phyloP scores from a whole-genome alignment of 2,797 vertebrate genomes.

The Megalops cyprinoides region DNA sequence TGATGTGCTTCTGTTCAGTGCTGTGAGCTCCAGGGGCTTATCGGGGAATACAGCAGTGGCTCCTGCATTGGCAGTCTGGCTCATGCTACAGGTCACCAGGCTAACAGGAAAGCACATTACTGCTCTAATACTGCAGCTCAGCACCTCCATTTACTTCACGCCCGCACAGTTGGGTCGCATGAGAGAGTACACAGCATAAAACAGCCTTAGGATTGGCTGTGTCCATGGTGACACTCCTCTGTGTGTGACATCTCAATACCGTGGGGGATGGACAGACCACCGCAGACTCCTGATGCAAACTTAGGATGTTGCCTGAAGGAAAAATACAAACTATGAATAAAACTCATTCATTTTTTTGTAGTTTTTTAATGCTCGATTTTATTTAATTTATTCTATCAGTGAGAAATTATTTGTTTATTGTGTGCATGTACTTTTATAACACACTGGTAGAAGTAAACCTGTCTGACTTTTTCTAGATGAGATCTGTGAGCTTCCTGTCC shows the following conservation, averaged over 20 bases:
- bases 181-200: not conserved
- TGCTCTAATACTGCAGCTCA: not conserved
- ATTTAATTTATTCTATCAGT: too few relatives aligned
- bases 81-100: not conserved
- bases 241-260: not conserved
- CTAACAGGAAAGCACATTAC: not conserved
- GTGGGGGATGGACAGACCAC: not conserved
- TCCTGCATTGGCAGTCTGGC: not conserved
- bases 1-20: not conserved
- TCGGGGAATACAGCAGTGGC: not conserved
- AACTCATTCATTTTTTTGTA: too few relatives aligned
- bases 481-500: conserved; percentile 74
- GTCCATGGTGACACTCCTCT: not conserved
- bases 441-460: not conserved
- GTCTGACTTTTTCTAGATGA: conserved; percentile 79
- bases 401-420: too few relatives aligned
- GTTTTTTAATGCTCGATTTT: too few relatives aligned
- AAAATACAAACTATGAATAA: too few relatives aligned
- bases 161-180: not conserved
- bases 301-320: too few relatives aligned
- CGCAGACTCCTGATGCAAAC: too few relatives aligned
- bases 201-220: not conserved
- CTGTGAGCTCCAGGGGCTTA: not conserved
- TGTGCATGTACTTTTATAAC: not conserved
- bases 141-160: not conserved